Evolutionary conservation across 2,113 vertebrate species (phyloP).

Genomic region (Colaptes auratus): DNA sequence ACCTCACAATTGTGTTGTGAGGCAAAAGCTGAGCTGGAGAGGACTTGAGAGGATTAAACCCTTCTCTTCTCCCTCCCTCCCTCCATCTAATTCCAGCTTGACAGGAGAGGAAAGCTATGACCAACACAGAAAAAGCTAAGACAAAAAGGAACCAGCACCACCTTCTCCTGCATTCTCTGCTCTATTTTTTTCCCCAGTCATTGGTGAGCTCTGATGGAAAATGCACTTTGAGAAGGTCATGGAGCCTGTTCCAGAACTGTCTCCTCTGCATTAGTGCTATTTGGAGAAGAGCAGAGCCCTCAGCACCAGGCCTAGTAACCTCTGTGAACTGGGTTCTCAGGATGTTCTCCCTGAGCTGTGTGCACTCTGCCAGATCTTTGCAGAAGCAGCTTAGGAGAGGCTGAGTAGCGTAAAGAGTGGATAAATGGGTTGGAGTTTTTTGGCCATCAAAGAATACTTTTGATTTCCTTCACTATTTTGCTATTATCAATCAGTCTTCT

Average conservation of each 20-base stretch:
- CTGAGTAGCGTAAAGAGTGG: not conserved
- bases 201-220: not conserved
- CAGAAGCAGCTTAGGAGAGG: not conserved
- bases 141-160: not conserved
- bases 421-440: not conserved
- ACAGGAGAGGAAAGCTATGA: not conserved
- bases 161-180: not conserved
- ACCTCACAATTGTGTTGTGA: not conserved
- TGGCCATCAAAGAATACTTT: not conserved
- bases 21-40: not conserved
- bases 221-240: not conserved
- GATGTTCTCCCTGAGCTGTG: not conserved
- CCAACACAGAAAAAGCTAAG: not conserved
- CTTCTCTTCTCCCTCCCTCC: not conserved
- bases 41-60: not conserved
- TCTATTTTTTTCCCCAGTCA: not conserved
- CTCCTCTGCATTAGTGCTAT: not conserved
- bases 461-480: not conserved
- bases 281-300: not conserved
- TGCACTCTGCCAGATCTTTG: not conserved
- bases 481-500: not conserved
- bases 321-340: accelerated
- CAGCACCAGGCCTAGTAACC: not conserved
- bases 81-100: not conserved
- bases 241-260: not conserved